Evolutionary conservation across 2,113 vertebrate genomes (phyloP), one percentile per base, ranked within the genome.

Genomic region (Hippocampus comes): DNA sequence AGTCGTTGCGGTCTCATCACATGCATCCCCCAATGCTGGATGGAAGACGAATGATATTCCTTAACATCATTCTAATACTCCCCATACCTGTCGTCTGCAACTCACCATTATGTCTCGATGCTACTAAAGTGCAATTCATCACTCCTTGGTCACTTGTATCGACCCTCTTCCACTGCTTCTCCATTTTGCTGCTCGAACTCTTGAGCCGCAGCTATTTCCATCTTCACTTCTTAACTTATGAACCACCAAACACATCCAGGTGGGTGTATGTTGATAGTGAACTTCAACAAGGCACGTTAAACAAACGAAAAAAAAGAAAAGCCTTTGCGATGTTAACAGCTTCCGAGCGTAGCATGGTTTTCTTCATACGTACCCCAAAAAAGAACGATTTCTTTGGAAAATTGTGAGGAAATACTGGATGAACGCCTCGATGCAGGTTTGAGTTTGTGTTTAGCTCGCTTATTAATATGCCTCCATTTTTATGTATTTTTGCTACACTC

Each of bases 161-260:
- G 68, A 42, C 59, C 43, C 63, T 65, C 27, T 9, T 42, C 53
- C 41, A 25, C 25, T 67, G 55, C 55, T 55, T 21, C 23, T 21
- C 63, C 7, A 46, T 64, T 41, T 68, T 18, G 20, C 34, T 5
- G 34, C 34, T 5, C 34, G 34, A 38, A 38, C 5, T 38, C 34
- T 38, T 38, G 34, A 38, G 34, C 34, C 34, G 5, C 34, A 38
- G 34, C 34, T 38, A 38, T 38, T 38, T 38, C 34, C 34, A 38
- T 38, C 34, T 38, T 38, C 34, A 38, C 34, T 38, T 38, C 34
- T 38, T 38, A 38, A 38, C 34, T 6, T 38, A 38, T 5, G 34
- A 38, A 38, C 34, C 5, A 38, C 43, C 18, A 21, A 85, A 89
- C 88, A 84, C 88, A 89, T 90, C 88, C 90, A 87, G 84, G 85